These are phyloP conservation scores for Coluber constrictor DNA, from an alignment of 2,797 vertebrate species.

Conservation along the genomic window DNA sequence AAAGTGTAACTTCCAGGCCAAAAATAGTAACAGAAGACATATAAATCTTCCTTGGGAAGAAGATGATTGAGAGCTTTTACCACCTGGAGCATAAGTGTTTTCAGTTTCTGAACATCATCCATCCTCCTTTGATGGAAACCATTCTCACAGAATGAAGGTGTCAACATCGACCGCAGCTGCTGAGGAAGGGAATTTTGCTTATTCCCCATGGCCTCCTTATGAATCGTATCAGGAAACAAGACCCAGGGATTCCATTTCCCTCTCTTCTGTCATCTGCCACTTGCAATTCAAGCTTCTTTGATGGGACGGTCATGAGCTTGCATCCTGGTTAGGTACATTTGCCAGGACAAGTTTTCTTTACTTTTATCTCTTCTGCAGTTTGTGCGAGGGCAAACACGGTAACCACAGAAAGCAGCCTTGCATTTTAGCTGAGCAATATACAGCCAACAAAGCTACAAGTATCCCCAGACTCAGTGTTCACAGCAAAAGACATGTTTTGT, in stretches of 20 bases:
- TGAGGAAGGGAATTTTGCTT: slow-evolving; percentile 9
- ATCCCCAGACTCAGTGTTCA: background rate
- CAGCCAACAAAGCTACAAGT: background rate
- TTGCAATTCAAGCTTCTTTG: slow-evolving; percentile 12
- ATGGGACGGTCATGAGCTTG: slow-evolving; percentile 5
- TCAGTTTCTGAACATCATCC: slow-evolving; percentile 15
- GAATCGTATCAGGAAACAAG: slow-evolving; percentile 41
- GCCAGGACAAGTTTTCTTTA: background rate
- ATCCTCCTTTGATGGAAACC: background rate
- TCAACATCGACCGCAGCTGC: slow-evolving; percentile 41
- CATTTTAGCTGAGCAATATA: background rate
- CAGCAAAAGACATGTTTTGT: background rate
- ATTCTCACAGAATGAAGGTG: slow-evolving; percentile 24
- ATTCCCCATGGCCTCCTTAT: slow-evolving; percentile 33
- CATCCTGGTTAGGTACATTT: background rate
- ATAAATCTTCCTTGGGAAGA: slow-evolving; percentile 36
- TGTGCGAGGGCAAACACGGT: background rate
- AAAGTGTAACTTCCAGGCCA: background rate
- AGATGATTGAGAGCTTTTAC: background rate
- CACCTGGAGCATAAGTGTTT: background rate
- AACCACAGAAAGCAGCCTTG: background rate
- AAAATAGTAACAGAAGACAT: slow-evolving; percentile 15
- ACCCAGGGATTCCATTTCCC: slow-evolving; percentile 25
- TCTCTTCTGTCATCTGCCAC: background rate
- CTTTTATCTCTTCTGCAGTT: background rate